Evolutionary conservation across 2,797 vertebrate species (phyloP).

Genomic region (Petrocephalus schoutedeni): DNA sequence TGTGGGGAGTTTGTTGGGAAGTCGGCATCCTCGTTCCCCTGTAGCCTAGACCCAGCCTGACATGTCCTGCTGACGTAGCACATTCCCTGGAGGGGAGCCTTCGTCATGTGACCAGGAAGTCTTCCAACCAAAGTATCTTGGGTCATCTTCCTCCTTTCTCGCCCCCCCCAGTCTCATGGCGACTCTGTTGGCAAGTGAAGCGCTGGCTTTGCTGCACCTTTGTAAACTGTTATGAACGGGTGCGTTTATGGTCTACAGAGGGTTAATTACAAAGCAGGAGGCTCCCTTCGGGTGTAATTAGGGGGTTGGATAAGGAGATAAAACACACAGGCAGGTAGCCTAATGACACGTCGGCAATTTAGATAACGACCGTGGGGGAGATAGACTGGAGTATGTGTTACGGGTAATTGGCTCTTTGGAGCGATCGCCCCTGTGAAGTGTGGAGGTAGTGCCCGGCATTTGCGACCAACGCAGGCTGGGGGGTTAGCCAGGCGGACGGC

Average conservation of each 20-base stretch:
- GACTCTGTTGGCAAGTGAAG: slow-evolving; percentile 54
- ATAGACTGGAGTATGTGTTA: slow-evolving; percentile 94
- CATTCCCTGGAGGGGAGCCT: slow-evolving; percentile 47
- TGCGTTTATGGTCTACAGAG: slow-evolving; percentile 81
- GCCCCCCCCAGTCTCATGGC: slow-evolving; percentile 45
- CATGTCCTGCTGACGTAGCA: slow-evolving; percentile 45
- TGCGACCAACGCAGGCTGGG: neutral
- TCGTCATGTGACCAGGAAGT: slow-evolving; percentile 58
- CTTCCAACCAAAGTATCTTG: slow-evolving; percentile 36
- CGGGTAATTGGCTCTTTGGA: slow-evolving; percentile 89
- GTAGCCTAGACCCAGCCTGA: no score
- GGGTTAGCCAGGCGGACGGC: slow-evolving; percentile 38
- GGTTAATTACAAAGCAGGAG: slow-evolving; percentile 85
- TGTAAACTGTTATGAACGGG: slow-evolving; percentile 66
- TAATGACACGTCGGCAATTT: slow-evolving; percentile 97
- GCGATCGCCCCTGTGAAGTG: slow-evolving; percentile 58
- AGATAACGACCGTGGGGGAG: slow-evolving; percentile 96
- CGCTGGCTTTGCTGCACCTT: slow-evolving; percentile 44
- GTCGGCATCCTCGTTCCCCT: neutral
- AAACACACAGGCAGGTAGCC: slow-evolving; percentile 59
- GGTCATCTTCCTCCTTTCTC: neutral
- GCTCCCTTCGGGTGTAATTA: slow-evolving; percentile 91
- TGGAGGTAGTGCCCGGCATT: slow-evolving; percentile 40
- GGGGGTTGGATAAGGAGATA: slow-evolving; percentile 58
- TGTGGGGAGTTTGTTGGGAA: neutral